Evolutionary conservation across 2,888 invertebrate genomes (phyloP), one percentile per base, ranked within the genome.

Genomic region (Clusia tigrina): DNA sequence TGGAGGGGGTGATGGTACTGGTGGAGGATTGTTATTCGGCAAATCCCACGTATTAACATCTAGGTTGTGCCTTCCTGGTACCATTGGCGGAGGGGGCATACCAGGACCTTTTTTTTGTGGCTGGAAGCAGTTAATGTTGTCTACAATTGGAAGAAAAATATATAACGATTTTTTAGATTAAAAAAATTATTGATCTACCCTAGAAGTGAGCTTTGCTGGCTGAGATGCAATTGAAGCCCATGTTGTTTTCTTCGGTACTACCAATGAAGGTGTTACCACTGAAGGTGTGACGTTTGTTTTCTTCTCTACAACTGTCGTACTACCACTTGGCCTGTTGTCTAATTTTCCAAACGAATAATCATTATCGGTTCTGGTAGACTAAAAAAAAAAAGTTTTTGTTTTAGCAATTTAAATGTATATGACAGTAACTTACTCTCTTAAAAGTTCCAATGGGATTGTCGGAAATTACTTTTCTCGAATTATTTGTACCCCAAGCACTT

Each of bases 171-270:
- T 10, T 48, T 54, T 23, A n/a, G 12, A 56, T n/a, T 20, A 54
- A 37, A 56, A 20, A 37, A 54, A 37, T 53, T 6, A 9, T 18
- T 10, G 23, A 23, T 24, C 25, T 54, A 81, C 83, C 71, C 85
- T 86, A 54, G 87, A 84, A 78, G 91, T 90, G 58, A 95, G 93
- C 83, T 95, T 95, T 54, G 96, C 96, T 63, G 97, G 97, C 82
- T 97, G 97, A 78, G 95, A 95, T 68, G 97, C 97, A 74, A 97
- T 94, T 60, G 95, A 94, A 32, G 98, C 98, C 97, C 97, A 98
- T 69, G 96, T 95, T 85, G 94, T 91, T 86, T 95, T 95, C 85
- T 95, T 95, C 22, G 80, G 78, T 61, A 71, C 78, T 54, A 69
- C 66, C 57, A 65, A 62, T 54, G 69, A n/a, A n/a, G n/a, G n/a